These are phyloP conservation scores for Oscheius onirici DNA, from an alignment of 2,888 invertebrate species.

Conservation along the genomic window DNA sequence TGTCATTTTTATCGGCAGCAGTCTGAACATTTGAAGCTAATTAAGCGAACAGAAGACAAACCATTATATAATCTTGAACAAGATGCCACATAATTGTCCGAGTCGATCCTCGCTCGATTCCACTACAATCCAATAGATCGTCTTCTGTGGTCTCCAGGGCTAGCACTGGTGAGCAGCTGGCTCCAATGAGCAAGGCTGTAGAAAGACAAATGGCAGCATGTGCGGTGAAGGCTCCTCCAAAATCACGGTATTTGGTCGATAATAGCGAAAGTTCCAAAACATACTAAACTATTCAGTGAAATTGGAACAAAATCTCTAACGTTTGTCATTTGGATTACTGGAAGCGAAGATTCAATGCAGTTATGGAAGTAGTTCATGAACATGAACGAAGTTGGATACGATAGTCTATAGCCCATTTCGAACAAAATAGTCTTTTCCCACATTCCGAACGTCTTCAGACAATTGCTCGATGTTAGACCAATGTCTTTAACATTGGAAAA, in stretches of 20 bases:
- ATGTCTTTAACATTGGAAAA: conserved; percentile 6
- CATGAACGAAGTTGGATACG: conserved; percentile 24
- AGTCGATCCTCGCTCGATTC: not conserved
- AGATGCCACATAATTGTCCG: conserved; percentile 13
- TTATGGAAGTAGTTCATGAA: conserved; percentile 30
- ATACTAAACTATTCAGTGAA: conserved; percentile 2
- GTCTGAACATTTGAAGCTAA: no score
- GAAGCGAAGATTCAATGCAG: not conserved
- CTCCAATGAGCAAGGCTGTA: not conserved
- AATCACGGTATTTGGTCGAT: conserved; percentile 17
- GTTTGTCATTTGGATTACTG: conserved; percentile 14
- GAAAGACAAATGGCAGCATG: conserved; percentile 29
- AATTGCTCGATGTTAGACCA: not conserved
- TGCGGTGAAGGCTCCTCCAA: conserved; percentile 27
- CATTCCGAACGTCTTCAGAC: not conserved
- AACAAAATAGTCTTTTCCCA: conserved; percentile 5
- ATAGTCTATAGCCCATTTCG: conserved; percentile 9
- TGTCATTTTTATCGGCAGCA: no score
- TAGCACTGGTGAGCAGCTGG: not conserved
- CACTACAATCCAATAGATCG: not conserved
- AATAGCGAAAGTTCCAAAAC: conserved; percentile 25
- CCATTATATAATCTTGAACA: not conserved
- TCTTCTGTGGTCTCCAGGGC: not conserved
- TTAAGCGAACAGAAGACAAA: not conserved
- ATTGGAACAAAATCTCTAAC: conserved; percentile 3